Evolutionary conservation across 2,797 vertebrate genomes (phyloP).

Genomic region (Silurus aristotelis): DNA sequence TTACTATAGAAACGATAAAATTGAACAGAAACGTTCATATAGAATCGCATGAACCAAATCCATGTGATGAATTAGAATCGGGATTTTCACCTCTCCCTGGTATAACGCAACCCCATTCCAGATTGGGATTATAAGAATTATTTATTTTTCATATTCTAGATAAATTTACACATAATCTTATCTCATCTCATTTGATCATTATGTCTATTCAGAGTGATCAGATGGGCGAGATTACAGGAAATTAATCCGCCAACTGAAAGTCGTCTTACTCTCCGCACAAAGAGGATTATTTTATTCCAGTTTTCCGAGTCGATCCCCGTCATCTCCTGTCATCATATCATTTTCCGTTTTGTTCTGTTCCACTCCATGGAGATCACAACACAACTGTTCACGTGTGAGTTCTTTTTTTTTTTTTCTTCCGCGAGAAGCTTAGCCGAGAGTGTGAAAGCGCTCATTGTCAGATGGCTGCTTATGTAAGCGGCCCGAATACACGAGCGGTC

Average conservation of each 20-base stretch:
- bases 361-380: conserved; percentile 20
- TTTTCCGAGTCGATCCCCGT: neutral
- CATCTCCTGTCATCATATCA: conserved; percentile 5
- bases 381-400: conserved; percentile 41
- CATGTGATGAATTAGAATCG: neutral
- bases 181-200: neutral
- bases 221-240: neutral
- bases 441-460: conserved; percentile 50
- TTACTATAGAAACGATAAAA: neutral
- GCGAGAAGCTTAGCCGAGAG: conserved; percentile 44
- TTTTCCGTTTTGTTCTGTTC: conserved; percentile 15
- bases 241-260: neutral
- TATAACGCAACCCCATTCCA: neutral
- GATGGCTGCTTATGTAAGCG: conserved; percentile 58
- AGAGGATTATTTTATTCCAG: neutral
- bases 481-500: conserved; percentile 28
- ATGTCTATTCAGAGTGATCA: neutral
- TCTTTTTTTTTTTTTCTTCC: neutral
- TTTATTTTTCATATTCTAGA: neutral
- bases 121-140: neutral
- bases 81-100: neutral
- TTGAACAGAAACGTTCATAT: neutral
- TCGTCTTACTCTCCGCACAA: too few relatives aligned
- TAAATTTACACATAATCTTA: neutral
- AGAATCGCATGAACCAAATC: neutral